Conservation (phyloP, 2,113 vertebrate genomes). For the Anas platyrhynchos region DNA sequence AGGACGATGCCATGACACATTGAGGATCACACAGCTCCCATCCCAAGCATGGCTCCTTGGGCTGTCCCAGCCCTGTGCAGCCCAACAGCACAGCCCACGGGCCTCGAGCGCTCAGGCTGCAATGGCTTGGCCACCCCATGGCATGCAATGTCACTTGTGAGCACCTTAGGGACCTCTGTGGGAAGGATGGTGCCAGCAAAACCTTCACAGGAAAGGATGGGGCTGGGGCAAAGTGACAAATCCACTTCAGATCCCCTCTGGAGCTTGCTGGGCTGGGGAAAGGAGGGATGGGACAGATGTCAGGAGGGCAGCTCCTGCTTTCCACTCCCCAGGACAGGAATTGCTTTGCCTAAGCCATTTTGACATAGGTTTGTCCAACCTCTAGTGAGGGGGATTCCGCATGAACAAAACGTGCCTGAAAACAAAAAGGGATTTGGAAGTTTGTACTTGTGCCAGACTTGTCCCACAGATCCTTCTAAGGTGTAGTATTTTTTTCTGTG, state of each 20-base stretch:
- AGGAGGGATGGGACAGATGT: not conserved
- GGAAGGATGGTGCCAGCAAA: not conserved
- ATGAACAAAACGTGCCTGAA: rapidly evolving
- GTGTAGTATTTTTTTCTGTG: not conserved
- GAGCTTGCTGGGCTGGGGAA: not conserved
- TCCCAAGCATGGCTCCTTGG: not conserved
- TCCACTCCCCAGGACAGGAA: not conserved
- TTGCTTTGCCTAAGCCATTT: not conserved
- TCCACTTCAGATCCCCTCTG: not conserved
- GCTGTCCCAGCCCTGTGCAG: not conserved
- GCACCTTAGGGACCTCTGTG: not conserved
- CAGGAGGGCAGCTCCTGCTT: not conserved
- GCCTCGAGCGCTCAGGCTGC: too few species aligned
- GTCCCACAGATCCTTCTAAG: not conserved
- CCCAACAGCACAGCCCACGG: not conserved
- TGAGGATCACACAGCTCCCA: not conserved
- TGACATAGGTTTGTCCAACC: not conserved
- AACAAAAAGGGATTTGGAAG: not conserved
- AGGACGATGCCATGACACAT: not conserved
- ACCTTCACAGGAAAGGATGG: too few species aligned
- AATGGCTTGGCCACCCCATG: too few species aligned
- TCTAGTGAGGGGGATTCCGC: not conserved
- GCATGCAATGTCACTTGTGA: rapidly evolving
- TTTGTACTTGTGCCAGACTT: not conserved
- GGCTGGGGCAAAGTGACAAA: not conserved